These are phyloP conservation scores for Pimephales promelas DNA, from an alignment of 2,113 vertebrate genomes.

Conservation along the genomic window DNA sequence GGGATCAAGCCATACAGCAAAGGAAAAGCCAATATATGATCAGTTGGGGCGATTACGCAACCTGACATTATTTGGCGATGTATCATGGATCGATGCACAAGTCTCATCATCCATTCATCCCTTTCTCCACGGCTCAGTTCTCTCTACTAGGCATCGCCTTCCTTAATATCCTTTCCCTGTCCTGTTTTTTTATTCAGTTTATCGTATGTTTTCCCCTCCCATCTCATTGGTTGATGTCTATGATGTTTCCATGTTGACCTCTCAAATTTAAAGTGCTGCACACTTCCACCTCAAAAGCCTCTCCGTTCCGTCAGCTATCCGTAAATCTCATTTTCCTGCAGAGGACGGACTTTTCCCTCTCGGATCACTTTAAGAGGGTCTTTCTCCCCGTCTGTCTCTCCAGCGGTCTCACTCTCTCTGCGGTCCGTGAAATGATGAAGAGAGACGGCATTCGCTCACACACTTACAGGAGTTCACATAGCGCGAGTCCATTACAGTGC, in stretches of 20 bases:
- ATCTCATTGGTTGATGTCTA: neutral
- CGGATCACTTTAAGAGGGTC: neutral
- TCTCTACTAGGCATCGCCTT: neutral
- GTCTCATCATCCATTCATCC: conserved; percentile 1
- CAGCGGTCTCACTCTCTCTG: conserved; percentile 23
- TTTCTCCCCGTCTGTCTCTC: neutral
- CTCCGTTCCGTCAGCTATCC: neutral
- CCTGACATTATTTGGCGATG: neutral
- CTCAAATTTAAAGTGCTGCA: neutral
- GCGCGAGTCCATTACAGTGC: conserved; percentile 47
- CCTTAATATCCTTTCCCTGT: neutral
- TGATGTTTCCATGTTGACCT: neutral
- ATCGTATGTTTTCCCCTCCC: neutral
- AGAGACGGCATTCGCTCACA: conserved; percentile 11
- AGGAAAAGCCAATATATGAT: neutral
- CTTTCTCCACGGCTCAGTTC: neutral
- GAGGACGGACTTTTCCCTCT: conserved; percentile 2
- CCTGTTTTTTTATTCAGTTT: neutral
- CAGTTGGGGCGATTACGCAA: neutral
- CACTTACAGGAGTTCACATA: conserved; percentile 30
- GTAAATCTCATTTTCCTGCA: neutral
- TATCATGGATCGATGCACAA: neutral
- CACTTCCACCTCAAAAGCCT: neutral
- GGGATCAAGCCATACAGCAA: neutral
- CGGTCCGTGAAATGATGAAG: conserved; percentile 27